phyloP scores from a whole-genome alignment of 1,140 invertebrate species.

The Lucilia cuprina region DNA sequence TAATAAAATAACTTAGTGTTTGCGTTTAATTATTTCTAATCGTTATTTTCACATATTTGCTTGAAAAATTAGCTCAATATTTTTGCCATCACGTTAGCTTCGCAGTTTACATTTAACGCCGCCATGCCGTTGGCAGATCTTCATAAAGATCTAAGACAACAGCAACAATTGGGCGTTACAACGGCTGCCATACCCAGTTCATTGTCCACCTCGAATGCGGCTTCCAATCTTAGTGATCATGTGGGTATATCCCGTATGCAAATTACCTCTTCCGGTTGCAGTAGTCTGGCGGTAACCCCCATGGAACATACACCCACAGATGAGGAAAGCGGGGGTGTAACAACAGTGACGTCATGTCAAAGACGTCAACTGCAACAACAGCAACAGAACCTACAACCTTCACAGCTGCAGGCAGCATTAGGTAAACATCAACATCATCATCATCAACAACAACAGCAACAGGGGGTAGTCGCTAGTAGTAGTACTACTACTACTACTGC shows the following conservation, averaged over 20 bases:
- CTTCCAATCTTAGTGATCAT: slow-evolving; percentile 18
- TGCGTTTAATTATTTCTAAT: background rate
- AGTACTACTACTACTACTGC: no score
- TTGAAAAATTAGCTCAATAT: background rate
- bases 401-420: slow-evolving; percentile 37
- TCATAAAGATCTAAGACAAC: slow-evolving; percentile 57
- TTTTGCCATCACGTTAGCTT: slow-evolving; percentile 26
- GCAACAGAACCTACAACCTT: slow-evolving; percentile 25
- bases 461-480: background rate
- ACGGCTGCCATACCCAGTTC: slow-evolving; percentile 36
- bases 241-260: slow-evolving; percentile 53
- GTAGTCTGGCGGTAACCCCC: slow-evolving; percentile 57
- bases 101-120: slow-evolving; percentile 36
- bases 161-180: slow-evolving; percentile 45
- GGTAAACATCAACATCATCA: slow-evolving; percentile 40
- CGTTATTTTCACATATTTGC: background rate
- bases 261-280: slow-evolving; percentile 58
- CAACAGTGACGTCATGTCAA: slow-evolving; percentile 55
- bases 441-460: background rate
- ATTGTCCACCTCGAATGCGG: slow-evolving; percentile 1
- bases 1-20: background rate
- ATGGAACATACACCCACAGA: slow-evolving; percentile 60
- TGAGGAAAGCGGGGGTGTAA: slow-evolving; percentile 52
- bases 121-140: slow-evolving; percentile 61
- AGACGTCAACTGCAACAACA: slow-evolving; percentile 46